Conservation (phyloP, 1,140 invertebrate species). For the roundworm (Caenorhabditis elegans) region DNA sequence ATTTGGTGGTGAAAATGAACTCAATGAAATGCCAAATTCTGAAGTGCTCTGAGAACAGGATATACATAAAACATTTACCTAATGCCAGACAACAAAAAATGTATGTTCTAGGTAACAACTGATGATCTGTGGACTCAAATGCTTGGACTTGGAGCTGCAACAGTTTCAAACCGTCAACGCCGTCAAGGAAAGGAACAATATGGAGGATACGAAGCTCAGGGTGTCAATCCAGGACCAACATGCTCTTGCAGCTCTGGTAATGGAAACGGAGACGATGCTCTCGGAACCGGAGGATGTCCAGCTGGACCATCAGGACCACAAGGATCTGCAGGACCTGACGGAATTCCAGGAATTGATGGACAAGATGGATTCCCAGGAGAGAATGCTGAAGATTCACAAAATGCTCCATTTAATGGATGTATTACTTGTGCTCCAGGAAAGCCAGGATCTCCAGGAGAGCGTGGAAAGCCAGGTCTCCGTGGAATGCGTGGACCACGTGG, state of each 20-base stretch:
- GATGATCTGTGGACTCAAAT: conserved; percentile 63
- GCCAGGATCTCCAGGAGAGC: conserved; percentile 38
- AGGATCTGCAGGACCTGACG: conserved; percentile 35
- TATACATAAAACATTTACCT: too few relatives aligned
- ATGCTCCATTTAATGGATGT: conserved; percentile 52
- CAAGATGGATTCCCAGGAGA: conserved; percentile 46
- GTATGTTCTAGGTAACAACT: conserved; percentile 47
- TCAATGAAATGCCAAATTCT: too few relatives aligned
- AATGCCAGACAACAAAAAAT: too few relatives aligned
- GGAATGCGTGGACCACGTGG: conserved; percentile 55
- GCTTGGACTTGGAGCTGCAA: conserved; percentile 59
- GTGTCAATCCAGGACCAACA: conserved; percentile 38
- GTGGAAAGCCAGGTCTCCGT: conserved; percentile 52
- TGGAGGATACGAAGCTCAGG: conserved; percentile 55
- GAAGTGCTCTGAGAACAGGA: too few relatives aligned
- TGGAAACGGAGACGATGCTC: conserved; percentile 30
- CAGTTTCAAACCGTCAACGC: conserved; percentile 57
- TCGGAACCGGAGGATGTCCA: conserved; percentile 44
- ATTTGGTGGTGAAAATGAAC: too few relatives aligned
- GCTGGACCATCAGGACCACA: conserved; percentile 35
- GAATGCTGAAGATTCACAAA: conserved; percentile 54
- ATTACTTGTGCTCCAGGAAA: conserved; percentile 52
- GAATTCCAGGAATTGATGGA: conserved; percentile 36
- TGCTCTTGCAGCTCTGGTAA: conserved; percentile 42
- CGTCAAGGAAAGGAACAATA: conserved; percentile 57